Percentiles rank a stretch among this genome's conserved stretches.
phyloP scores from a whole-genome alignment of 2,113 vertebrate genomes.

The Cryptomyrus ogoouensis region DNA sequence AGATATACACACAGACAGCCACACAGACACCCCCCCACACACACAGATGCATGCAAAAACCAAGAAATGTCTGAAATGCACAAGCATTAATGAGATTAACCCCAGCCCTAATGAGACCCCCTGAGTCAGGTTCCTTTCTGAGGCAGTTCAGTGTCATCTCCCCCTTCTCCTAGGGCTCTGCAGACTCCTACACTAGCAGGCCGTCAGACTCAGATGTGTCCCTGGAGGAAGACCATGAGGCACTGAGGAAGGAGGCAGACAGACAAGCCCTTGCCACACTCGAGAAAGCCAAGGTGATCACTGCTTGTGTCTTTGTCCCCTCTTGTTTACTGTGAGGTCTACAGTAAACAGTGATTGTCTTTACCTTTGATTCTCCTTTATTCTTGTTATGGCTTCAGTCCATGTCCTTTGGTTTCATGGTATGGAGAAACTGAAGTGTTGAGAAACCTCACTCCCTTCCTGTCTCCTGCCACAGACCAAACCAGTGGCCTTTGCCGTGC shows the following conservation, averaged over 20 bases:
- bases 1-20: not conserved
- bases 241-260: slow-evolving; percentile 88
- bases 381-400: not conserved
- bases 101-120: not conserved
- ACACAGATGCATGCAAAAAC: not conserved
- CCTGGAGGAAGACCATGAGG: slow-evolving; percentile 92
- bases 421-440: not conserved
- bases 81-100: too few relatives aligned
- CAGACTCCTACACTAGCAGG: slow-evolving; percentile 94
- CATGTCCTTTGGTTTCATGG: not conserved
- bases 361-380: not conserved
- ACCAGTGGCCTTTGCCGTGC: slow-evolving; percentile 90
- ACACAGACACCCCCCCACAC: not conserved
- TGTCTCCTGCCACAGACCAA: slow-evolving; percentile 71
- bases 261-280: slow-evolving; percentile 90
- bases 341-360: not conserved
- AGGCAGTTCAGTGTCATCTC: not conserved
- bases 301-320: slow-evolving; percentile 21
- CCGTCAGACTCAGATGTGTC: slow-evolving; percentile 94
- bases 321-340: not conserved
- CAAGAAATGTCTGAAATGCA: not conserved
- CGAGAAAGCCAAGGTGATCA: slow-evolving; percentile 92
- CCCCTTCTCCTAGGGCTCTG: slow-evolving; percentile 74
- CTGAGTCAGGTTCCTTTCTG: not conserved
- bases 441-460: not conserved